Evolutionary conservation across 2,888 invertebrate species (phyloP).

Genomic region (Scrobipalpa atriplicella): DNA sequence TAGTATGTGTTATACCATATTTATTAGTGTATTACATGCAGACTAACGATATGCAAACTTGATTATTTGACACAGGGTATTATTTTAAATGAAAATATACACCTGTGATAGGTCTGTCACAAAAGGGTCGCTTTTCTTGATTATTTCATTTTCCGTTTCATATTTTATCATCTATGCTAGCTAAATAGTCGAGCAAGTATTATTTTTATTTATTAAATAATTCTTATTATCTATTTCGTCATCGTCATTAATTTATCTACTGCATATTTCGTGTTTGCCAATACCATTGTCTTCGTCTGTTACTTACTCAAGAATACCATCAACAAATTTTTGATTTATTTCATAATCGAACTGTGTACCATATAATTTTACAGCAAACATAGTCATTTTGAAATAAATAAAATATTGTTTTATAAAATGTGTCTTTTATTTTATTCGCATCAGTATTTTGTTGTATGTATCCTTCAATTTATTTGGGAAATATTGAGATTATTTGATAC

Average conservation of each 20-base stretch:
- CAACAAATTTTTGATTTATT: constrained; percentile 16
- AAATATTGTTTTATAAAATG: constrained; percentile 30
- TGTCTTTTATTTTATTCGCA: constrained; percentile 16
- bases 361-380: constrained; percentile 32
- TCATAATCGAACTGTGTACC: constrained; percentile 26
- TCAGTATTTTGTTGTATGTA: too few relatives aligned
- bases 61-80: constrained; percentile 63
- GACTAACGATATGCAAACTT: constrained; percentile 41
- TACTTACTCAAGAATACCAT: background rate
- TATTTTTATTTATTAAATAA: background rate
- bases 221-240: background rate
- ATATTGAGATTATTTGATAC: background rate
- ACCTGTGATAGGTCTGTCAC: constrained; percentile 59
- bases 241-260: background rate
- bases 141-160: constrained; percentile 23
- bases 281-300: background rate
- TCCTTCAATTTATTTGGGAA: background rate
- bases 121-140: constrained; percentile 38
- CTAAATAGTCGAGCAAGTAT: background rate
- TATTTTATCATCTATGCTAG: background rate
- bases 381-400: constrained; percentile 37
- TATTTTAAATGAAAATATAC: constrained; percentile 67
- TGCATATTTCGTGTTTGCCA: background rate
- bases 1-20: too few relatives aligned
- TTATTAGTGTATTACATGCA: constrained; percentile 41